A percentile compares a stretch with the other conserved stretches of the same genome.
phyloP scores from a whole-genome alignment of 2,113 vertebrate species.

The Gavia stellata region DNA sequence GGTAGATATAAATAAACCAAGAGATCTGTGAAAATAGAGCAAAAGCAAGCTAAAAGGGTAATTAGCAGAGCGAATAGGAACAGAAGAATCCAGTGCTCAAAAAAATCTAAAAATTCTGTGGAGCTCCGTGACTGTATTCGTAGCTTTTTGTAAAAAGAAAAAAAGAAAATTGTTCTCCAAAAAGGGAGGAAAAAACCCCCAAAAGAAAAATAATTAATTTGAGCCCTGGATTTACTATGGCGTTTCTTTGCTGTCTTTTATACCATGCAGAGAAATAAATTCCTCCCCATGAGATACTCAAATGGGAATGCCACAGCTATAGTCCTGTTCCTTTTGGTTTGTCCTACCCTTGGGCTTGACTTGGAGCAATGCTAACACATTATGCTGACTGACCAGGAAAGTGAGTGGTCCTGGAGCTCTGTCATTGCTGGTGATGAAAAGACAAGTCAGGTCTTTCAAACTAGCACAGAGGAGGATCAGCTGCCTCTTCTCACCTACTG shows the following conservation, averaged over 20 bases:
- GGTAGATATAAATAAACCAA: slow-evolving; percentile 74
- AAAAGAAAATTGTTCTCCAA: neutral
- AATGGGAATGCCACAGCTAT: no score
- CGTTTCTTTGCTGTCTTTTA: neutral
- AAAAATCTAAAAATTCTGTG: neutral
- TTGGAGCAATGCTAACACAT: fast-evolving
- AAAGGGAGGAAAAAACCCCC: fast-evolving
- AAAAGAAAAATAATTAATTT: neutral
- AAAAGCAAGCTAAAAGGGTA: slow-evolving; percentile 69
- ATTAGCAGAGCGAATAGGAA: slow-evolving; percentile 60
- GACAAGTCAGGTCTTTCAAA: neutral
- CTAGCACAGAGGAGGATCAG: neutral
- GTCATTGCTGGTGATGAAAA: neutral
- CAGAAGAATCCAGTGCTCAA: neutral
- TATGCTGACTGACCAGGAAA: neutral
- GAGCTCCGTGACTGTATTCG: neutral
- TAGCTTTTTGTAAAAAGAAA: neutral
- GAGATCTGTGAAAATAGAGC: slow-evolving; percentile 65
- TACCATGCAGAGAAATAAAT: neutral
- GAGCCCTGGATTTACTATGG: neutral
- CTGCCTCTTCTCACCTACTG: neutral
- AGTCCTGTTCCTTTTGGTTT: neutral
- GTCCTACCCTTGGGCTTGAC: neutral
- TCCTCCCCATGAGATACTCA: neutral
- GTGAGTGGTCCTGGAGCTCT: neutral